Base-by-base conservation (phyloP, 2,797 vertebrate species). In the Tauraco hartlaubi region DNA sequence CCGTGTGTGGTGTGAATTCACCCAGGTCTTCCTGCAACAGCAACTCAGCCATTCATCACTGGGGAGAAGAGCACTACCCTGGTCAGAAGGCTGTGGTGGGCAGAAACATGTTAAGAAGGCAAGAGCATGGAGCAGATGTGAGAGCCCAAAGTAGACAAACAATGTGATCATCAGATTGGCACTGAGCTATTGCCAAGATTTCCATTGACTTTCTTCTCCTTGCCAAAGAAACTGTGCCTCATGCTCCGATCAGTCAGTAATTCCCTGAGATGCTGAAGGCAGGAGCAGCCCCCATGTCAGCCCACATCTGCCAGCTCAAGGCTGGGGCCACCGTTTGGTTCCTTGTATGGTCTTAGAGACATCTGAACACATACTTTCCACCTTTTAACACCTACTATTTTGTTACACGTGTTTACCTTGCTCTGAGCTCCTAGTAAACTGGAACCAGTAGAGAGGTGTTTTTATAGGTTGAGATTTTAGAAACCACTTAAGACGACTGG, bases 381-480 rank as follows among this genome's bases (percentile, higher is more conserved):
- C 76, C 77, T 94, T 86, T 93, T 94, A 94, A 90, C 91, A 94
- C 95, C 91, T 94, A 73, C 85, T 86, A 66, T 92, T 95, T 94
- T 92, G 91, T 86, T 92, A 84, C 59, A 79, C 0, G 8, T 93
- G 89, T 94, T 96, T 94, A 95, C 88, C 90, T 95, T 91, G 62
- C 92, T 92, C 88, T 92, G 79, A 94, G 94, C 87, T 88, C 79
- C 85, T 69, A 10, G 73, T 86, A 90, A 94, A 96, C 92, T 96
- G 88, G 71, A 92, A 90, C 88, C 67, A 79, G 83, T 85, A 67
- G 90, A 94, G 88, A 96, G 83, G 91, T 92, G 93, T 84, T 95
- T 95, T 97, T 95, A 95, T 58, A 71, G 77, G 59, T 73, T 95
- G 94, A 95, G 94, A 95, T 96, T 96, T 94, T 95, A 94, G 74